Base-by-base conservation (phyloP, 1,140 invertebrate species). In the Tetramorium parvispinum region DNA sequence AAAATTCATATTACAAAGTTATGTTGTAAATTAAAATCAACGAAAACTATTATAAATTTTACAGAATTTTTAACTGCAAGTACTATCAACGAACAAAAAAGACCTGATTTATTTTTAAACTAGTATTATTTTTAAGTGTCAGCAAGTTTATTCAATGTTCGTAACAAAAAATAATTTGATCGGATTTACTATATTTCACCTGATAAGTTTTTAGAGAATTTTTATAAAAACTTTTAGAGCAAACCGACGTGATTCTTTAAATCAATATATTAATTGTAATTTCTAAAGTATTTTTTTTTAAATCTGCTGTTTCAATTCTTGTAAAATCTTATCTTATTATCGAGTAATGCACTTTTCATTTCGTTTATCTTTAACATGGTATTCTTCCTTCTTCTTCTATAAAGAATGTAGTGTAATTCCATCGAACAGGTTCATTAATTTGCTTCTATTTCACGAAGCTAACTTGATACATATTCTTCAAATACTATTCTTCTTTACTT, bases 401-500 rank as follows among this genome's bases (percentile, higher is more conserved):
- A 66, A 66, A 66, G n/a, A 66, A 66, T 65, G n/a, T 66, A 66
- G 13, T 8, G n/a, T 10, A 40, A 66, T 21, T 43, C 4, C 7
- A 4, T 66, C 4, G 16, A 66, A n/a, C 8, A 66, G 8, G 63
- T 66, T 66, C 7, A 37, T 66, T 66, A 66, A 66, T 43, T 40
- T 5, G 10, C 37, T 43, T 43, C 10, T 21, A 66, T 1, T 66
- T 66, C 37, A 43, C 37, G 63, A n/a, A 65, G 18, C 8, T 66
- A 66, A 40, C 63, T 66, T 66, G 43, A 66, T 66, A 43, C 10
- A 66, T 18, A n/a, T 66, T 40, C 10, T 66, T 43, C 63, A 37
- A 65, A 7, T 18, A 18, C 16, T 32, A 32, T 65, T 37, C 53
- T 63, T 11, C 43, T 11, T 46, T 10, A 46, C 10, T 8, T 46